Conservation (phyloP, 1,140 invertebrate species). For the Halyomorpha halys region DNA sequence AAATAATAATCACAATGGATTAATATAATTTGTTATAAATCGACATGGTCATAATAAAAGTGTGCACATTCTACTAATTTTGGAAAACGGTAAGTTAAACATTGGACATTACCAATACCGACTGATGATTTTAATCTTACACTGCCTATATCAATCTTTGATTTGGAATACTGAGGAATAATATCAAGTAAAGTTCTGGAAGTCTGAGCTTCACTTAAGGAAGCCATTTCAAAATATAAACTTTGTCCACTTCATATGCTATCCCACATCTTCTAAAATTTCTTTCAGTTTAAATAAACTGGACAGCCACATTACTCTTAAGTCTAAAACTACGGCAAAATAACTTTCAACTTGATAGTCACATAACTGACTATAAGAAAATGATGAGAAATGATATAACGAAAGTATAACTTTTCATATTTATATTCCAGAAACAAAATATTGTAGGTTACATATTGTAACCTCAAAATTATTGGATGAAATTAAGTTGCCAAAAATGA, state of each 20-base stretch:
- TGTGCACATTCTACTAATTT: slow-evolving; percentile 96
- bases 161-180: slow-evolving; percentile 23
- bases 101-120: slow-evolving; percentile 26
- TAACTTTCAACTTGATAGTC: not conserved
- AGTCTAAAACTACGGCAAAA: not conserved
- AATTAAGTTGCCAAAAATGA: too few species aligned
- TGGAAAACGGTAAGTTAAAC: slow-evolving; percentile 53
- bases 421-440: too few species aligned
- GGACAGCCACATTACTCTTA: slow-evolving; percentile 4
- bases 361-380: too few species aligned
- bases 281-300: not conserved
- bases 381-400: too few species aligned
- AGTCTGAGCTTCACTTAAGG: slow-evolving; percentile 22
- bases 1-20: too few species aligned
- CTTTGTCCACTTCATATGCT: slow-evolving; percentile 10
- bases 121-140: slow-evolving; percentile 30
- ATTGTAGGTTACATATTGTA: slow-evolving; percentile 14
- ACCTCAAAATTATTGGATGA: too few species aligned
- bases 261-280: slow-evolving; percentile 21
- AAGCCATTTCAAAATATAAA: slow-evolving; percentile 21
- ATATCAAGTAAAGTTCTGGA: slow-evolving; percentile 24
- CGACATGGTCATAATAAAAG: slow-evolving; percentile 92
- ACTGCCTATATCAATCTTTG: slow-evolving; percentile 28
- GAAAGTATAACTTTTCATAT: too few species aligned
- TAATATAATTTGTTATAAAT: too few species aligned